Evolutionary conservation across 2,888 invertebrate species (phyloP).

Genomic region (Calliopum simillimum): DNA sequence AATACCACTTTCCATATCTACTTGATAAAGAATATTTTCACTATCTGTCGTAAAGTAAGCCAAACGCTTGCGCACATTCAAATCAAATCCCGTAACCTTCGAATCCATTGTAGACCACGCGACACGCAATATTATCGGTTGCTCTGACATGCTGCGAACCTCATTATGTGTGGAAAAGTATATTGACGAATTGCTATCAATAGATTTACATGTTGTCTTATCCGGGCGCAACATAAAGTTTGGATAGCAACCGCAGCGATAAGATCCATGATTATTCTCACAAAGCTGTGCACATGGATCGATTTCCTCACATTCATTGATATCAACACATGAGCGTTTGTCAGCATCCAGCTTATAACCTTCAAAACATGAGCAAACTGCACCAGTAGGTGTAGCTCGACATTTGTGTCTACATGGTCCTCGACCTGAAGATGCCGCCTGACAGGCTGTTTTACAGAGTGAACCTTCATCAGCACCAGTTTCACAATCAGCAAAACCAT

Average conservation of each 20-base stretch:
- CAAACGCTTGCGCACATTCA: constrained; percentile 65
- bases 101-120: constrained; percentile 68
- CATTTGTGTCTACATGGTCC: constrained; percentile 72
- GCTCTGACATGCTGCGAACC: constrained; percentile 69
- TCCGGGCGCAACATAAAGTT: constrained; percentile 70
- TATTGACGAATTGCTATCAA: constrained; percentile 70
- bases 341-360: constrained; percentile 72
- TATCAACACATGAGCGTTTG: constrained; percentile 73
- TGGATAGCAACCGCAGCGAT: constrained; percentile 61
- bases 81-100: constrained; percentile 71
- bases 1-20: constrained; percentile 60
- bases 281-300: constrained; percentile 74
- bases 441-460: constrained; percentile 70
- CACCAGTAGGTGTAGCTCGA: constrained; percentile 74
- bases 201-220: constrained; percentile 76
- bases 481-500: constrained; percentile 73
- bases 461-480: constrained; percentile 80
- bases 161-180: constrained; percentile 71
- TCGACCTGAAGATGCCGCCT: constrained; percentile 32
- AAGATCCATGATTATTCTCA: constrained; percentile 62
- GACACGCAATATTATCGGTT: constrained; percentile 58
- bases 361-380: constrained; percentile 73
- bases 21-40: constrained; percentile 65
- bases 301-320: constrained; percentile 76
- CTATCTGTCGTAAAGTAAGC: constrained; percentile 70